These are phyloP conservation scores for Lepidostoma basale DNA, from an alignment of 1,140 invertebrate genomes.

Conservation along the genomic window DNA sequence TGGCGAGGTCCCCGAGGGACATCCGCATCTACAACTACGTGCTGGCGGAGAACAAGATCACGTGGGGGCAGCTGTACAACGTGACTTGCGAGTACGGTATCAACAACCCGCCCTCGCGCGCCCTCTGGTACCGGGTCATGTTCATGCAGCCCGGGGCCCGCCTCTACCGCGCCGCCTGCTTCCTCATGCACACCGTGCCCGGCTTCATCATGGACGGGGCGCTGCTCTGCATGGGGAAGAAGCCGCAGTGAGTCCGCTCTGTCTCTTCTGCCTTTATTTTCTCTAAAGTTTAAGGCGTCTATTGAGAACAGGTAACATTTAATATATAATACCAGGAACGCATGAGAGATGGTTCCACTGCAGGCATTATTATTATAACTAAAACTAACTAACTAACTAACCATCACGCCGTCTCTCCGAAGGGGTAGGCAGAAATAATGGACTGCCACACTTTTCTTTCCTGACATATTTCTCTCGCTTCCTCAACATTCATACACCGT, in stretches of 20 bases:
- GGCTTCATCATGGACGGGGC: constrained; percentile 60
- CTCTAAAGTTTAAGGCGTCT: too few species aligned
- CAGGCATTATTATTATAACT: too few species aligned
- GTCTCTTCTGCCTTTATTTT: not conserved
- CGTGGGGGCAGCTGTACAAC: constrained; percentile 54
- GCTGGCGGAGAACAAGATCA: constrained; percentile 54
- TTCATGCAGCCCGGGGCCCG: constrained; percentile 59
- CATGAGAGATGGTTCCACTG: too few species aligned
- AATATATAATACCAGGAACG: too few species aligned
- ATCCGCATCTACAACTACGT: constrained; percentile 59
- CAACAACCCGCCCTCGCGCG: constrained; percentile 51
- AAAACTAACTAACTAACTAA: too few species aligned
- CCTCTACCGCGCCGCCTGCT: constrained; percentile 55
- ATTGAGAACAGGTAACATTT: too few species aligned
- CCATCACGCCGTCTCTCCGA: too few species aligned
- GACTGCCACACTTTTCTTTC: too few species aligned
- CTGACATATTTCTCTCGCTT: too few species aligned
- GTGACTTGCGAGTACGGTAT: constrained; percentile 54
- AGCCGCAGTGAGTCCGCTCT: constrained; percentile 58
- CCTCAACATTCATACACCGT: too few species aligned
- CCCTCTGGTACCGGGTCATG: constrained; percentile 65
- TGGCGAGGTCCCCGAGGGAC: constrained; percentile 13
- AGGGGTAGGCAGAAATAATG: too few species aligned
- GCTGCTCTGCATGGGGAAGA: constrained; percentile 54
- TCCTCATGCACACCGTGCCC: constrained; percentile 63